Evolutionary conservation across 2,888 invertebrate species (phyloP), one percentile per base, ranked within the genome.

Genomic region (Harpalus rufipes): DNA sequence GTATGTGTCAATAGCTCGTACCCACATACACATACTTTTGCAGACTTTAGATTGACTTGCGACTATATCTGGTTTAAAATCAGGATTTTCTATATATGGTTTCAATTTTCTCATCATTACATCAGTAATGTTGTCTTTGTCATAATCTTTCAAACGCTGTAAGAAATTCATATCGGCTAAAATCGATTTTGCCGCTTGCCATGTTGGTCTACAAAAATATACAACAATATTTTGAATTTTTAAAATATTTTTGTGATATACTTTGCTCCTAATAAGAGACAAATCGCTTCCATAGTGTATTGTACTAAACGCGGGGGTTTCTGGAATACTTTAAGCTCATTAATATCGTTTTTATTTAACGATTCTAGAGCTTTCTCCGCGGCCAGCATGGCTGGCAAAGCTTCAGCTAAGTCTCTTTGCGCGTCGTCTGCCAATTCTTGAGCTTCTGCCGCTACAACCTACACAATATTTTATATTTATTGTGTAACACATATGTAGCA

Each of bases 221-320:
- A 12, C 8, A 10, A 51, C 51, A 91, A 88, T 86, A 41, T 41
- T 68, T 61, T 16, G 7, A 25, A 81, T 18, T 18, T 8, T n/a
- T 68, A 16, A 68, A 39, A 68, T 68, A 68, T 25, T 21, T 7
- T 25, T 63, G 12, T 72, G 59, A 91, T 93, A 91, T 90, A 97
- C 97, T 97, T 97, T 85, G 94, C 93, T 2, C 95, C 95, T 7
- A 98, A 91, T 0, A 98, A 92, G 86, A 97, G 93, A 90, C 97
- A 97, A 8, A 98, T 96, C 7, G 97, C 95, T 90, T 98, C 98
- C 97, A 98, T 97, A 2, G 97, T 97, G 87, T 96, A 96, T 86
- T 95, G 94, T 6, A 98, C 97, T 7, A 98, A 91, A 16, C 94
- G 93, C 0, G 98, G 98, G 0, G 98, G 98, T 88, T 97, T 97